Percentiles rank a stretch among this genome's conserved stretches.
These are phyloP conservation scores for Sigmodon hispidus DNA, from an alignment of 2,113 vertebrate genomes.

Conservation along the genomic window DNA sequence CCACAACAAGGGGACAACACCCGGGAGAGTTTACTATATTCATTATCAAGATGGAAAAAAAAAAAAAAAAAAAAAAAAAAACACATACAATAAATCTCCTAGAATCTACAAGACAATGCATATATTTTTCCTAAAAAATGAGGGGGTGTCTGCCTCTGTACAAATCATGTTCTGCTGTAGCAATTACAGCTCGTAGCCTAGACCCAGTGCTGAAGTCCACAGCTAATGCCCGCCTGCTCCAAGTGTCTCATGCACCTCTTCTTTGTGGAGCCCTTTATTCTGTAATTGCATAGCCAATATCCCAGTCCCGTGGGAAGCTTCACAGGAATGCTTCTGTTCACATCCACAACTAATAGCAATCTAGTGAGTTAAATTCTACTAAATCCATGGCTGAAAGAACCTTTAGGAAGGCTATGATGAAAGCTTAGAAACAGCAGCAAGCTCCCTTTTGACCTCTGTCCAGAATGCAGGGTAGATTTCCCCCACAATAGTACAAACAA, in stretches of 20 bases:
- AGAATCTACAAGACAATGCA: background rate
- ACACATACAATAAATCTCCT: background rate
- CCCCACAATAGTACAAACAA: background rate
- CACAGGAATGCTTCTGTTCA: constrained; percentile 61
- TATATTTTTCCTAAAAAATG: background rate
- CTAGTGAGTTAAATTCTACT: constrained; percentile 70
- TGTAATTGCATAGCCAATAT: constrained; percentile 10
- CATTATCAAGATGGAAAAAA: background rate
- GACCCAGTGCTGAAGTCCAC: rapidly evolving
- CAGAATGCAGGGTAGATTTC: background rate
- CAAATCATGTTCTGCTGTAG: background rate
- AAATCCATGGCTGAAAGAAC: constrained; percentile 65
- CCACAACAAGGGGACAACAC: background rate
- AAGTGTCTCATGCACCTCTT: background rate
- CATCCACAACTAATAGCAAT: constrained; percentile 66
- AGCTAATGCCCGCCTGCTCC: background rate
- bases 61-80: background rate
- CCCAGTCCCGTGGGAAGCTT: constrained; percentile 45
- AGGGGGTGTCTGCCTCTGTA: background rate
- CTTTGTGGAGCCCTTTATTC: constrained; percentile 31
- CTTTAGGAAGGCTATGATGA: constrained; percentile 46
- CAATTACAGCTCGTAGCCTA: background rate
- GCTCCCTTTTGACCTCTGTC: background rate
- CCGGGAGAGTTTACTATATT: background rate
- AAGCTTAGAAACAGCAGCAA: constrained; percentile 12